These are phyloP conservation scores for Rostratula benghalensis DNA, from an alignment of 2,113 vertebrate genomes.

Conservation along the genomic window DNA sequence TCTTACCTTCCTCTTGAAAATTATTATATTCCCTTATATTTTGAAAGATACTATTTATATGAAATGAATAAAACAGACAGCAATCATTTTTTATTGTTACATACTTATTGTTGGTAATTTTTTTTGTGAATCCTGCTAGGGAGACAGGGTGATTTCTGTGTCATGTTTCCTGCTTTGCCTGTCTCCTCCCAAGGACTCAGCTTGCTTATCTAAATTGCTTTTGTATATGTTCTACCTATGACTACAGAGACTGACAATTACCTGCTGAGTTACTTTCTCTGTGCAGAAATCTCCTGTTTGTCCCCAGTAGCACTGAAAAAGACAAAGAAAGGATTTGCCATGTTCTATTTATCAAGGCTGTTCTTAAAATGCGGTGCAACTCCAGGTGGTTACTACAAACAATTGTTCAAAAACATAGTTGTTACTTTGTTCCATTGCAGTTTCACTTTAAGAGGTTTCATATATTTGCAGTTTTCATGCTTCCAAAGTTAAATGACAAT, in stretches of 20 bases:
- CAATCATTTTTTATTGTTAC: neutral
- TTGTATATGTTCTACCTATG: neutral
- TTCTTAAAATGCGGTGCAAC: neutral
- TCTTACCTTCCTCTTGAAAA: neutral
- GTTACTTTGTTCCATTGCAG: neutral
- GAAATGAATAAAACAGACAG: neutral
- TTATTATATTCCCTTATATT: neutral
- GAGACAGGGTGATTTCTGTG: neutral
- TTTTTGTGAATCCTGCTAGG: neutral
- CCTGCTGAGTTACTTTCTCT: neutral
- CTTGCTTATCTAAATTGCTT: neutral
- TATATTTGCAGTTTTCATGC: neutral
- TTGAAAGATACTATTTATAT: neutral
- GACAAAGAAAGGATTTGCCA: neutral
- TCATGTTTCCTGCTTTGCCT: neutral
- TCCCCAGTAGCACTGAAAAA: neutral
- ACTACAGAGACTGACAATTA: neutral
- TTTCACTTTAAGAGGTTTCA: slow-evolving; percentile 13
- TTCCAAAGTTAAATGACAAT: neutral
- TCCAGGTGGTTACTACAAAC: neutral
- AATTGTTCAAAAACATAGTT: neutral
- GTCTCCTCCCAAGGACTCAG: neutral
- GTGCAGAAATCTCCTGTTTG: neutral
- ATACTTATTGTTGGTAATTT: neutral
- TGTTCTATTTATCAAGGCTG: neutral